Conservation (phyloP, 2,113 vertebrate genomes). For the Mirounga angustirostris region DNA sequence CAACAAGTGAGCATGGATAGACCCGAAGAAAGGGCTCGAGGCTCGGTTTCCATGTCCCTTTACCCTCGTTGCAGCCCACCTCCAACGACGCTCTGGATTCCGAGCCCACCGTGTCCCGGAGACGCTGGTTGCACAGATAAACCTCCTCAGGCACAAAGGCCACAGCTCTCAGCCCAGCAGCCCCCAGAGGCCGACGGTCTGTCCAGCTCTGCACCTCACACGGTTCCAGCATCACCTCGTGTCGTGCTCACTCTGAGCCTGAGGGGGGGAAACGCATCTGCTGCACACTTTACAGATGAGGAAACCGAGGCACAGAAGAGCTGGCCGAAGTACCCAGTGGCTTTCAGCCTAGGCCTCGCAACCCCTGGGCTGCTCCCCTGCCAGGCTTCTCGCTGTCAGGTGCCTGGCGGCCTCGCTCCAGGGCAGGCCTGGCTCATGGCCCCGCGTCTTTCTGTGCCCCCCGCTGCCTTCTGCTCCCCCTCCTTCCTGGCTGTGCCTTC, state of each 20-base stretch:
- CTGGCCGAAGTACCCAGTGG: fast-evolving
- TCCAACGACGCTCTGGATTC: background rate
- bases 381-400: fast-evolving
- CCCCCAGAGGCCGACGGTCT: fast-evolving
- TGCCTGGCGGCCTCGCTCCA: fast-evolving
- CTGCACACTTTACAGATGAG: background rate
- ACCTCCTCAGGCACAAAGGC: background rate
- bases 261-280: fast-evolving
- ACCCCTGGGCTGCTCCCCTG: background rate
- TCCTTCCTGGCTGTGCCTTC: background rate
- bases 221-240: background rate
- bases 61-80: no score
- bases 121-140: background rate
- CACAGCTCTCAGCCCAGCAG: fast-evolving
- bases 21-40: background rate
- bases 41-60: background rate
- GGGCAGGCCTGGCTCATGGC: background rate
- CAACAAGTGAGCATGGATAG: background rate
- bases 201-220: fast-evolving
- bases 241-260: background rate
- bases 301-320: background rate
- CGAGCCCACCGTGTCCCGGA: fast-evolving
- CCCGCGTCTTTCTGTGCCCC: background rate
- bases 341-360: no score
- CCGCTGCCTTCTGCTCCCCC: background rate